A percentile compares a stretch with the other conserved stretches of the same genome.
Conservation (phyloP, 2,113 vertebrate genomes). For the Cebidichthys violaceus region DNA sequence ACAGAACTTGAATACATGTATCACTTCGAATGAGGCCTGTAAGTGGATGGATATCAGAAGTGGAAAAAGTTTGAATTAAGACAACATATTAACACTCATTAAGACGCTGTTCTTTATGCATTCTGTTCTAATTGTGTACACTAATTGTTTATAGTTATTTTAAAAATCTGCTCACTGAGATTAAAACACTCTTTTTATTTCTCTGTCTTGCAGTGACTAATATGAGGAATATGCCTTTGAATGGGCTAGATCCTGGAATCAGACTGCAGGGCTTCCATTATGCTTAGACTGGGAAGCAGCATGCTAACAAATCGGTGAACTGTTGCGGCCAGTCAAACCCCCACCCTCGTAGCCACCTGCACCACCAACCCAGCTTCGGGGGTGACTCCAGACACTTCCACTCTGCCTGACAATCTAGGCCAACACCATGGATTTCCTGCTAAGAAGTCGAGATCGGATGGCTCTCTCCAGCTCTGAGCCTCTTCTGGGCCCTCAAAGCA, state of each 20-base stretch:
- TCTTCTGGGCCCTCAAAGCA: constrained; percentile 52
- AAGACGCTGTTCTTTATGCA: background rate
- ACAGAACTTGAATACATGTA: background rate
- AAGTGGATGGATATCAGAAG: background rate
- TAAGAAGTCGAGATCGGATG: constrained; percentile 58
- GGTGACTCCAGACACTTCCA: constrained; percentile 43
- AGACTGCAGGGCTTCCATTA: constrained; percentile 64
- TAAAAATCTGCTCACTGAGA: background rate
- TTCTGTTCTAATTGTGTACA: background rate
- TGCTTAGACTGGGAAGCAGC: constrained; percentile 69
- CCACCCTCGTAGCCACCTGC: constrained; percentile 45
- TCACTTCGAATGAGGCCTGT: background rate
- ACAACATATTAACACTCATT: background rate
- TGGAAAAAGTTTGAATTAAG: background rate
- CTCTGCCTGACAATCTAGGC: constrained; percentile 49
- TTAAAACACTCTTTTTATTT: constrained; percentile 7
- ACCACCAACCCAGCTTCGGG: constrained; percentile 32
- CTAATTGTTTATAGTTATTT: background rate
- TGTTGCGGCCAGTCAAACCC: constrained; percentile 56
- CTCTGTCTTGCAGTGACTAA: constrained; percentile 76
- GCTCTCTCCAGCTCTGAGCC: constrained; percentile 48
- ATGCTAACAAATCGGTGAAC: constrained; percentile 78
- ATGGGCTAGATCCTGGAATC: constrained; percentile 74
- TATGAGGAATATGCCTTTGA: constrained; percentile 83
- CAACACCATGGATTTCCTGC: constrained; percentile 76